Evolutionary conservation across 64 coral and sea anemone genomes (phyloP).

Genomic region (Catalaphyllia jardinei): DNA sequence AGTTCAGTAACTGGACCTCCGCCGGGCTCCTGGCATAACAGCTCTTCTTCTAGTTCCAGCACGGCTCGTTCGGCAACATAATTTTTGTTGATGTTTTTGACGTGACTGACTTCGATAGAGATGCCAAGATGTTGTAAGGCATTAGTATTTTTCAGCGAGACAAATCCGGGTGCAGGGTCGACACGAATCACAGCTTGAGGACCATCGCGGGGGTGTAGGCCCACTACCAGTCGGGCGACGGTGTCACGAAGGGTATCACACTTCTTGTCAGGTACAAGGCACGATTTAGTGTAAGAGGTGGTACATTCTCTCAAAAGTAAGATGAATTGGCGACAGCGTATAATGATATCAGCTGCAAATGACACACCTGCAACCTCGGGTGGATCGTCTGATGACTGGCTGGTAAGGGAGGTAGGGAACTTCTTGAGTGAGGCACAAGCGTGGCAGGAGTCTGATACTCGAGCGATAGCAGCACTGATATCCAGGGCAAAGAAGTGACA

Average conservation of each 20-base stretch:
- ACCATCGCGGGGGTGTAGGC: conserved; percentile 47
- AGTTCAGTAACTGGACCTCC: too few relatives aligned
- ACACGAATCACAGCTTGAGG: conserved; percentile 42
- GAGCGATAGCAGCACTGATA: too few relatives aligned
- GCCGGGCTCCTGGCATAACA: too few relatives aligned
- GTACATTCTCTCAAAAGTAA: background rate
- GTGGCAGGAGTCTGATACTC: too few relatives aligned
- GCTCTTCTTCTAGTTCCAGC: too few relatives aligned
- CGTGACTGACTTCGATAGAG: background rate
- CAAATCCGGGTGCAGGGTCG: conserved; percentile 62
- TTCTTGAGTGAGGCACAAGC: too few relatives aligned
- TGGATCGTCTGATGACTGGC: background rate
- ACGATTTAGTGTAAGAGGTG: too few relatives aligned
- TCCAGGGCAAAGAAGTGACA: too few relatives aligned
- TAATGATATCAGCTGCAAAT: conserved; percentile 52
- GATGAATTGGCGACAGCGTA: conserved; percentile 4
- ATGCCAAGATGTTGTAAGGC: background rate
- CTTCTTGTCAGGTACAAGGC: conserved; percentile 41
- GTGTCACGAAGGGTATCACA: conserved; percentile 38
- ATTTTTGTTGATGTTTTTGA: conserved; percentile 18
- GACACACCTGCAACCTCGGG: conserved; percentile 20
- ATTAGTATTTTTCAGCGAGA: background rate
- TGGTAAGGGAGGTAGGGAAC: too few relatives aligned
- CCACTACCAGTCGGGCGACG: conserved; percentile 9
- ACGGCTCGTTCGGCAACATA: too few relatives aligned